Evolutionary conservation across 2,888 invertebrate species (phyloP), one percentile per base, ranked within the genome.

Genomic region (Nycteola revayana): DNA sequence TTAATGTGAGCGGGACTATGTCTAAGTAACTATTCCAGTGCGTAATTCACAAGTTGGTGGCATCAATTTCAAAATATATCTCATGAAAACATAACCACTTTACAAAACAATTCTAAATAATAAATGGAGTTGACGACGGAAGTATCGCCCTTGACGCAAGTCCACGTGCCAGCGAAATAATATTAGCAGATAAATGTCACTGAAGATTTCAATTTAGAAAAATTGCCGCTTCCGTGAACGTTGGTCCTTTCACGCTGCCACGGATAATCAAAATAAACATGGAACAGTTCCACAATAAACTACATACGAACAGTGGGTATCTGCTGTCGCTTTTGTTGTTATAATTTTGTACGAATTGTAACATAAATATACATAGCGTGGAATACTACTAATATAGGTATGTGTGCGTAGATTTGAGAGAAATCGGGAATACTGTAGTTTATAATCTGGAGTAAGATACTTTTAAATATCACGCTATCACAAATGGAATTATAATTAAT

Each of bases 61-160:
- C 56, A 63, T 59, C 55, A 57, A 60, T 76, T 80, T 68, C 66
- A 72, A 82, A 85, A 84, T 84, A 85, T 75, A 71, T 72, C 65
- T 52, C 61, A 42, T 48, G 42, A 66, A 71, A 75, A 73, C 73
- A 74, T 48, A 61, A 62, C 56, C 50, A 49, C 61, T 66, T 67
- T 60, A 60, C 67, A 54, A 59, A 70, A 78, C 68, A 75, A 76
- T 81, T 73, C 75, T 60, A 70, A 78, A 81, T 83, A 83, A 78
- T 70, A 79, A 75, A 80, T 78, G 64, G 49, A 40, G 25, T 37
- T 42, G 70, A 66, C 65, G 77, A 79, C 74, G 73, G 79, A 81
- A 75, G 68, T 71, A 69, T 69, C 40, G 67, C 66, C 66, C 68
- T 71, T 79, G 79, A 68, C 73, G 75, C 58, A 63, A 68, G 45